phyloP scores from a whole-genome alignment of 1,140 invertebrate genomes.

The Drosophila elegans region DNA sequence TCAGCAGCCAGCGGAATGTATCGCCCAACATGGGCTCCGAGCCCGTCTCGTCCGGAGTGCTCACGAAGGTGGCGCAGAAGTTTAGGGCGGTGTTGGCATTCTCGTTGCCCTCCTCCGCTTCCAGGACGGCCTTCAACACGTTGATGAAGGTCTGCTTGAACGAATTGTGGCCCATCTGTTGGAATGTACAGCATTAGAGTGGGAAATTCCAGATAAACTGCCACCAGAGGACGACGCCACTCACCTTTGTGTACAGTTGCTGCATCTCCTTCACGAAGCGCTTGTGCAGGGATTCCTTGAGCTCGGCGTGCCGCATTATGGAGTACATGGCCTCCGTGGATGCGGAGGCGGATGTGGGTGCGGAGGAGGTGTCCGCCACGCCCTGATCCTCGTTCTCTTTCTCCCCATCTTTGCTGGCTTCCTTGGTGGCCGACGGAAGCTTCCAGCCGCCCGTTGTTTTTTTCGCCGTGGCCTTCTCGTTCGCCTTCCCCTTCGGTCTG shows the following conservation, averaged over 20 bases:
- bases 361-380: not conserved
- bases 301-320: conserved; percentile 87
- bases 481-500: conserved; percentile 26
- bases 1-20: conserved; percentile 85
- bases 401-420: conserved; percentile 32
- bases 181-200: not conserved
- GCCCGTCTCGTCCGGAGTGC: conserved; percentile 85
- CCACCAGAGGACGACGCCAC: not conserved
- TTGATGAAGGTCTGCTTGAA: conserved; percentile 86
- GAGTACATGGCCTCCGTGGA: conserved; percentile 54
- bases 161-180: conserved; percentile 85
- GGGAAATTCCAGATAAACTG: not conserved
- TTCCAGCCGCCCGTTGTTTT: conserved; percentile 8
- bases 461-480: conserved; percentile 8
- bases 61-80: conserved; percentile 88
- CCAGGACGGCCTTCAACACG: conserved; percentile 86
- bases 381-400: conserved; percentile 51
- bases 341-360: not conserved
- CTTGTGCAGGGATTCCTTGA: conserved; percentile 87
- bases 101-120: conserved; percentile 87
- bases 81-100: conserved; percentile 88
- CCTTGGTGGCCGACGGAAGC: conserved; percentile 6
- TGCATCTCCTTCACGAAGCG: conserved; percentile 87
- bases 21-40: conserved; percentile 86
- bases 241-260: conserved; percentile 86